A percentile compares a stretch with the other conserved stretches of the same genome.
phyloP scores from a whole-genome alignment of 1,140 invertebrate species.

The Lethocerus indicus region DNA sequence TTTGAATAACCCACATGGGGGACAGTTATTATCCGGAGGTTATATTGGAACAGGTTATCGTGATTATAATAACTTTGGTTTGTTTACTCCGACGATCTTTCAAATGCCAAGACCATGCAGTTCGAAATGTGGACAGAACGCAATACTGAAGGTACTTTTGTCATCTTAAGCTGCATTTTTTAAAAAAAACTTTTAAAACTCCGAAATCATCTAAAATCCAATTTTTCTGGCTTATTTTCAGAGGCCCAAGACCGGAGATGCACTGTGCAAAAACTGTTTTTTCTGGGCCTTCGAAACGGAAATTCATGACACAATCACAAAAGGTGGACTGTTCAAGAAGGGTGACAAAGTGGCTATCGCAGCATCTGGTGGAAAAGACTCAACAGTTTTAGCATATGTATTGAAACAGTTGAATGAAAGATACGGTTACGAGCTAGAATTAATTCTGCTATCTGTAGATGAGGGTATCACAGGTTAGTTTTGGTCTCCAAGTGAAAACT shows the following conservation, averaged over 20 bases:
- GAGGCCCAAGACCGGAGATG: constrained; percentile 80
- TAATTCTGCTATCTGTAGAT: constrained; percentile 91
- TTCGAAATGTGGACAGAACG: constrained; percentile 48
- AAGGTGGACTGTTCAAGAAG: constrained; percentile 65
- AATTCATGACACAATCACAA: constrained; percentile 84
- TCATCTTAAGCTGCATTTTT: background rate
- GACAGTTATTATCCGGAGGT: no score
- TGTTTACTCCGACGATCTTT: no score
- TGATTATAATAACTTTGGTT: no score
- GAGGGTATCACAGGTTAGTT: constrained; percentile 84
- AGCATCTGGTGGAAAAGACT: constrained; percentile 98
- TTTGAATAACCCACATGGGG: no score
- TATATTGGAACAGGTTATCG: no score
- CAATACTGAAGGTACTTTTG: constrained; percentile 44
- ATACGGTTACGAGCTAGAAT: constrained; percentile 79
- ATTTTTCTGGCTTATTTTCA: constrained; percentile 26
- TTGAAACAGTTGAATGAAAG: constrained; percentile 83
- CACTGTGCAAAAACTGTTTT: constrained; percentile 91
- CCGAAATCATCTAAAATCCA: background rate
- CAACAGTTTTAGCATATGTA: constrained; percentile 87
- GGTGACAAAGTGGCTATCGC: constrained; percentile 87
- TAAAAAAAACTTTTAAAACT: background rate
- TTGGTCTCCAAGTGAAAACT: no score
- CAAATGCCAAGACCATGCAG: constrained; percentile 50
- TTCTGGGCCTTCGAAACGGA: constrained; percentile 90